Conservation (phyloP, 2,888 invertebrate species). For the Melolontha melolontha region DNA sequence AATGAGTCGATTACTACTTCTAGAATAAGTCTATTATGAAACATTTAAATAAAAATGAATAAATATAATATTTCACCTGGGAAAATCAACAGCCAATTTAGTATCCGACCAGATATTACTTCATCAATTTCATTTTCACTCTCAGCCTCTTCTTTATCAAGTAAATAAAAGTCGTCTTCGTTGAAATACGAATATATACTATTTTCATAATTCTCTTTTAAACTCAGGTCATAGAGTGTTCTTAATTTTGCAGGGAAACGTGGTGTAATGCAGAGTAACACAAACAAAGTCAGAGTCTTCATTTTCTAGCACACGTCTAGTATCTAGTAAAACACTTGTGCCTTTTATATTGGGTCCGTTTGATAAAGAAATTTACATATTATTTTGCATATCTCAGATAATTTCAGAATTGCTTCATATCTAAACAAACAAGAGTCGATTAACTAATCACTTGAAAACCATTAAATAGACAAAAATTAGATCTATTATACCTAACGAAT, state of each 20-base stretch:
- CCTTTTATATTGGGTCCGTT: constrained; percentile 22
- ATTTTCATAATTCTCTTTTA: too few species aligned
- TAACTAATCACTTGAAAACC: too few species aligned
- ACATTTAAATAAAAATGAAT: background rate
- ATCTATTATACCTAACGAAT: too few species aligned
- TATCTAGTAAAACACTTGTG: constrained; percentile 13
- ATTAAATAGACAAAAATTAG: too few species aligned
- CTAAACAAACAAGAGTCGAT: constrained; percentile 1
- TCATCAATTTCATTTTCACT: constrained; percentile 36
- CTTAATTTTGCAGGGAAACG: too few species aligned
- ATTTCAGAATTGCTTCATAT: constrained; percentile 24
- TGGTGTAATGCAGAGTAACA: too few species aligned
- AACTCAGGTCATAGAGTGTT: too few species aligned
- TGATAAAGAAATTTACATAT: constrained; percentile 29
- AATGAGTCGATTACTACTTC: too few species aligned
- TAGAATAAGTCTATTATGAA: background rate
- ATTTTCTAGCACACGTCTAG: background rate
- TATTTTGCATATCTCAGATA: constrained; percentile 32
- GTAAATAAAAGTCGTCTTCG: too few species aligned
- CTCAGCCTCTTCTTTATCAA: background rate
- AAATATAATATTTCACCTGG: constrained; percentile 41
- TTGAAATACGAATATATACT: too few species aligned
- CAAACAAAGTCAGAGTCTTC: too few species aligned
- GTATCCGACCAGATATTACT: constrained; percentile 38
- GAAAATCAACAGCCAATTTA: constrained; percentile 46